phyloP scores from a whole-genome alignment of 2,797 vertebrate genomes.

The Denticeps clupeoides region DNA sequence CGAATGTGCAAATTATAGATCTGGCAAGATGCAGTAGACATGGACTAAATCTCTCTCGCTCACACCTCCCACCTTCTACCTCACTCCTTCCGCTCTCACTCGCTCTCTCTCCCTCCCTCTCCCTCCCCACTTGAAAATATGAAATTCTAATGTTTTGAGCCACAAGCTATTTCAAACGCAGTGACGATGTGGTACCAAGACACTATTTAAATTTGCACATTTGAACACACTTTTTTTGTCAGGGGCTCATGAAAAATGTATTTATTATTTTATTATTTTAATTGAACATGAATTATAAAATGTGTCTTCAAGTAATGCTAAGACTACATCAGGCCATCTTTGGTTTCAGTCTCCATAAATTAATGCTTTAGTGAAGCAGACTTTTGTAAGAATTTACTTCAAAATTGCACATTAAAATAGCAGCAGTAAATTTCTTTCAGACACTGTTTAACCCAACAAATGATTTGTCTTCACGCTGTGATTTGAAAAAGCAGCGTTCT shows the following conservation, averaged over 20 bases:
- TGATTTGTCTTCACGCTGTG: slow-evolving; percentile 60
- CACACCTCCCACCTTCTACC: not conserved
- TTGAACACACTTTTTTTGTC: slow-evolving; percentile 40
- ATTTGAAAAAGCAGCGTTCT: slow-evolving; percentile 57
- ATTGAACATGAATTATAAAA: slow-evolving; percentile 60
- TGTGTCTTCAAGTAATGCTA: slow-evolving; percentile 17
- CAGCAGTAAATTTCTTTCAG: no score
- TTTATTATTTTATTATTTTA: slow-evolving; percentile 59
- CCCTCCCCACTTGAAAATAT: slow-evolving; percentile 43
- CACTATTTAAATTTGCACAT: slow-evolving; percentile 53
- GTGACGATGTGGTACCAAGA: slow-evolving; percentile 49
- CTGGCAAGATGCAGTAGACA: slow-evolving; percentile 51
- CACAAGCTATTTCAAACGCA: slow-evolving; percentile 59
- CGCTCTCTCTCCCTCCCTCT: slow-evolving; percentile 20
- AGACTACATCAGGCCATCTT: slow-evolving; percentile 44
- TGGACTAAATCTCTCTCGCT: slow-evolving; percentile 34
- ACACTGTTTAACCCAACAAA: no score
- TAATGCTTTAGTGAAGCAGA: slow-evolving; percentile 56
- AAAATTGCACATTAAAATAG: no score
- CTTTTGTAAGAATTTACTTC: slow-evolving; percentile 30
- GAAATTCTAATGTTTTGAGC: slow-evolving; percentile 64
- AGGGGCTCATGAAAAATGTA: slow-evolving; percentile 60
- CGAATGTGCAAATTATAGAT: slow-evolving; percentile 60
- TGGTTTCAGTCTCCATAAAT: slow-evolving; percentile 67
- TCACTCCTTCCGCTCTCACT: not conserved